These are phyloP conservation scores for Bolborhynchus lineola DNA, from an alignment of 2,113 vertebrate species.

Conservation along the genomic window DNA sequence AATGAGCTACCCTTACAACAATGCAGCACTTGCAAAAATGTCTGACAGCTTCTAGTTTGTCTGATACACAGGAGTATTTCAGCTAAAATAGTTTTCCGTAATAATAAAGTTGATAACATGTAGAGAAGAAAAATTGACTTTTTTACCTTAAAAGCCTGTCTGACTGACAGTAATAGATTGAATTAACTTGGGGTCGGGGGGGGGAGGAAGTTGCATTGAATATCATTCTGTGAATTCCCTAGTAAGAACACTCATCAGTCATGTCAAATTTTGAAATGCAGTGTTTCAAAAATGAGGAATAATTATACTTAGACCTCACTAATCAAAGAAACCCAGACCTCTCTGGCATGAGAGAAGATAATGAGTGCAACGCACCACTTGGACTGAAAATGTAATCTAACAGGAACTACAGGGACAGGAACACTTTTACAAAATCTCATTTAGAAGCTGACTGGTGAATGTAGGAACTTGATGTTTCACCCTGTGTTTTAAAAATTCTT, in stretches of 20 bases:
- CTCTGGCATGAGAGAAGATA: neutral
- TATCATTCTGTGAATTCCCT: neutral
- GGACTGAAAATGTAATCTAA: neutral
- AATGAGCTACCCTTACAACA: neutral
- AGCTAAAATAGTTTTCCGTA: neutral
- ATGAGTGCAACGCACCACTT: neutral
- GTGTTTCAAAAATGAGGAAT: neutral
- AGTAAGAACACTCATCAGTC: neutral
- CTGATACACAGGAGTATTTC: rapidly evolving
- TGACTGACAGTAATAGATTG: neutral
- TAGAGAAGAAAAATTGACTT: neutral
- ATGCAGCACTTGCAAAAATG: neutral
- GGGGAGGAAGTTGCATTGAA: neutral
- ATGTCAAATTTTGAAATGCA: neutral
- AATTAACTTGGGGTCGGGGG: neutral
- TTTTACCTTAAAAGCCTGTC: neutral
- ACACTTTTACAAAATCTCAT: neutral
- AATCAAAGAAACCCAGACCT: neutral
- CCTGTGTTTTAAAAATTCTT: neutral
- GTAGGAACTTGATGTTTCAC: neutral
- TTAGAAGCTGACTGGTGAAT: neutral
- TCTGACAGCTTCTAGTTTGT: neutral
- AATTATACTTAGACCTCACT: neutral
- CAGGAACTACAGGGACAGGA: neutral
- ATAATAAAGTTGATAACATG: neutral